Evolutionary conservation across 2,797 vertebrate species (phyloP), one percentile per base, ranked within the genome.

Genomic region (Uromys caudimaculatus): DNA sequence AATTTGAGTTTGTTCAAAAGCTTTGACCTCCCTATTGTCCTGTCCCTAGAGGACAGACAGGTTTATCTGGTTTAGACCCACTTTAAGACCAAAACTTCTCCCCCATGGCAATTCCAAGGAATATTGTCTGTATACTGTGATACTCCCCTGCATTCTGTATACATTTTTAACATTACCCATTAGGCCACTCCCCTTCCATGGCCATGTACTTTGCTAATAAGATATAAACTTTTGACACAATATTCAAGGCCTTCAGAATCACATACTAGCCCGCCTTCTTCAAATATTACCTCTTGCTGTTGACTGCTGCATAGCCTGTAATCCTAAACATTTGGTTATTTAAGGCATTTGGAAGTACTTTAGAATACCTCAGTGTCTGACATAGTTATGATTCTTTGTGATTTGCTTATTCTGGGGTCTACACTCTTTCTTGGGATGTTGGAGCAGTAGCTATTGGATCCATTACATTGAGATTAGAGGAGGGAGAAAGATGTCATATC

Each of bases 341-440:
- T 84, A 56, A 11, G 1, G 27, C 73, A 73, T 24, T 52, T 35
- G 38, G 9, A 32, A 95, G 19, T 77, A 7, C 47, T 95, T 87
- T 78, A 58, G 87, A 87, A 73, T 84, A 41, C 17, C 29, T 94
- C 50, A 71, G 17, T 10, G 78, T 96, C 71, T 29, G 38, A 23
- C 24, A 84, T 91, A 60, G 44, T 64, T 32, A 62, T 9, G 29
- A 52, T 87, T 91, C 50, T 75, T 50, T 89, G 16, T 76, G 44
- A 90, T 92, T 84, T 75, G 44, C 27, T 92, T 89, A 47, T 41
- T 96, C 27, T 89, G 44, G 17, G 17, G 50, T 94, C 27, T 78
- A 50, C 75, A 27, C 12, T 6, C 54, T 83, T 87, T 84, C 54
- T 52, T 24, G 8, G 56, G 41, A 94, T 27, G 9, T 73, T 93